These are phyloP conservation scores for Creontiades dilutus DNA, from an alignment of 2,888 invertebrate species.

Conservation along the genomic window DNA sequence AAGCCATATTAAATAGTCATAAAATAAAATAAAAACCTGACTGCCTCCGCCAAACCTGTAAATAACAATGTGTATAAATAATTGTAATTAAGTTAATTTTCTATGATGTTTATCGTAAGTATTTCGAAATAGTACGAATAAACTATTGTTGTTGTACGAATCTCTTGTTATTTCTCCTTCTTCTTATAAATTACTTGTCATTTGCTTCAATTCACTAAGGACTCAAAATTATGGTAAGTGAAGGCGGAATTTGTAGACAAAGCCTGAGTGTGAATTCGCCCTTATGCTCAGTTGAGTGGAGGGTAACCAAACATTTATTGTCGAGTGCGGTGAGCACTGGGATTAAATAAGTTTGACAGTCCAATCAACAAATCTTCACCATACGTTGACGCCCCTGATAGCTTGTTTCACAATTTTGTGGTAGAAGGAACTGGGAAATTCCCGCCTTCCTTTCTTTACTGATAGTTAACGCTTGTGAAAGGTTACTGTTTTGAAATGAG, in stretches of 20 bases:
- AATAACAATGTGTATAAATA: constrained; percentile 67
- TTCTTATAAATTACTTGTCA: background rate
- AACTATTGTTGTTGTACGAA: constrained; percentile 15
- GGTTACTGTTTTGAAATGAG: too few relatives aligned
- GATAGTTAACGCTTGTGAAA: too few relatives aligned
- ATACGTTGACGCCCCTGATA: too few relatives aligned
- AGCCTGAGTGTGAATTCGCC: background rate
- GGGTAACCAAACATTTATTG: background rate
- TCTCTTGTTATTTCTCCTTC: background rate
- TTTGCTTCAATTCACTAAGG: background rate
- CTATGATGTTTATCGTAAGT: constrained; percentile 54
- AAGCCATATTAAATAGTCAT: constrained; percentile 46
- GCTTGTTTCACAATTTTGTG: too few relatives aligned
- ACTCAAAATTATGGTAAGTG: background rate
- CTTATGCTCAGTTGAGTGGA: background rate
- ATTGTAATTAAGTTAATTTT: constrained; percentile 60
- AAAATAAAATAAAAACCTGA: constrained; percentile 50
- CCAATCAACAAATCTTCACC: too few relatives aligned
- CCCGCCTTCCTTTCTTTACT: too few relatives aligned
- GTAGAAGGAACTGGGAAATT: too few relatives aligned
- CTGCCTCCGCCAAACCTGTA: constrained; percentile 68
- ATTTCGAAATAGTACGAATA: constrained; percentile 67
- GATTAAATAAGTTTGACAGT: too few relatives aligned
- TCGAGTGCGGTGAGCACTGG: too few relatives aligned
- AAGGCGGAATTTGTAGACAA: too few relatives aligned